Evolutionary conservation across 2,797 vertebrate genomes (phyloP), one percentile per base, ranked within the genome.

Genomic region (Microchirus variegatus): DNA sequence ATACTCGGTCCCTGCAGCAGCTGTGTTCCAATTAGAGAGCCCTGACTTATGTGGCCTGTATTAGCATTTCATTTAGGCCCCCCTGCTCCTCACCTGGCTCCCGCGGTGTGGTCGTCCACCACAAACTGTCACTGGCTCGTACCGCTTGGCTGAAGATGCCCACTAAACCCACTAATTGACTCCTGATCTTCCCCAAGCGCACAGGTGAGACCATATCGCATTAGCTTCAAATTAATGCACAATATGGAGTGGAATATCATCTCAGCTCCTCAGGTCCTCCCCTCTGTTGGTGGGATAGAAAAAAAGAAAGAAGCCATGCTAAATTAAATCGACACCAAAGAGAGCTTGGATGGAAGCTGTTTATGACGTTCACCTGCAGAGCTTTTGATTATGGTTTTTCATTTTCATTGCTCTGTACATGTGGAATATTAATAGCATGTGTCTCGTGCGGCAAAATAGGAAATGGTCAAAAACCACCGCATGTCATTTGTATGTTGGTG

Each of bases 11-110:
- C 93, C 93, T 67, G 88, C 90, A 93, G 93, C 93, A 94, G 92
- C 92, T 94, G 92, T 91, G 91, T 90, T 91, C 93, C 93, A 94
- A 93, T 94, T 94, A 94, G 91, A 93, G 90, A 92, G 90, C 82
- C 89, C 88, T 91, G 93, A 94, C 92, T 92, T 90, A 74, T 80
- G 86, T 90, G 92, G 87, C 92, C 93, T 80, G 88, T 90, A 93
- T 94, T 94, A 93, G 91, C 93, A 94, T 94, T 92, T 90, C 91
- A 93, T 93, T 93, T 93, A 91, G 87, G 89, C 89, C 86, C 87
- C 82, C 86, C 84, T 77, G 74, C 86, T 89, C 87, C 85, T 89
- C 85, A 82, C 80, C 83, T 90, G 90, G 88, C 88, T 81, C 85
- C 84, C 37, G 69, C 67, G 19, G 83, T 73, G 82, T 72, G 70